phyloP scores from a whole-genome alignment of 2,113 vertebrate genomes.

The Eublepharis macularius region DNA sequence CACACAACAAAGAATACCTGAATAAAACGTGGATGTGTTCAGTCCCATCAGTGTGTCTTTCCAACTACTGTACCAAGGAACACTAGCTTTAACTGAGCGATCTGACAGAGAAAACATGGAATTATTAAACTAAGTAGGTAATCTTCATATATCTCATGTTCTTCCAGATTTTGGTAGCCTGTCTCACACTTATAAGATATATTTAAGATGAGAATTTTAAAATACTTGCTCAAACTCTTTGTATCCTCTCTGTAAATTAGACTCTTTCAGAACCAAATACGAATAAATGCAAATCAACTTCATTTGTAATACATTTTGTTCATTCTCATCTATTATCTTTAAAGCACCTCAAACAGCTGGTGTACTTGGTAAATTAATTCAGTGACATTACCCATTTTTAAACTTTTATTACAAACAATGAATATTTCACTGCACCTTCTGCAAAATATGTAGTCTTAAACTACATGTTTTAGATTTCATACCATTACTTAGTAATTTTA shows the following conservation, averaged over 20 bases:
- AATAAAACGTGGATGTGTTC: slow-evolving; percentile 85
- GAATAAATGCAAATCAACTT: neutral
- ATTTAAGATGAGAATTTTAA: neutral
- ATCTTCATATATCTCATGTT: slow-evolving; percentile 53
- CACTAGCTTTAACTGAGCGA: slow-evolving; percentile 90
- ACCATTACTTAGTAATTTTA: neutral
- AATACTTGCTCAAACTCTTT: neutral
- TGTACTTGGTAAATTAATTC: neutral
- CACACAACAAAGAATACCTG: slow-evolving; percentile 83
- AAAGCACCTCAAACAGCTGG: neutral
- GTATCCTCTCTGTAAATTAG: neutral
- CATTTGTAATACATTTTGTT: neutral
- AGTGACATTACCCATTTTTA: neutral
- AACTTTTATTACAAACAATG: too few relatives aligned
- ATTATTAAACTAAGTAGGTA: slow-evolving; percentile 70
- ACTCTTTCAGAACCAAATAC: neutral
- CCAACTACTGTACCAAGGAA: slow-evolving; percentile 92
- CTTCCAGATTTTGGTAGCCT: slow-evolving; percentile 21
- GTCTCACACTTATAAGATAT: neutral
- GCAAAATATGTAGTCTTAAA: neutral
- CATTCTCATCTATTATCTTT: neutral
- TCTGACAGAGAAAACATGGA: slow-evolving; percentile 85
- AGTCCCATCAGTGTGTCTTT: slow-evolving; percentile 88
- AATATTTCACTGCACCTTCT: neutral
- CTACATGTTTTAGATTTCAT: neutral